Evolutionary conservation across 2,113 vertebrate species (phyloP).

Genomic region (Colius striatus): DNA sequence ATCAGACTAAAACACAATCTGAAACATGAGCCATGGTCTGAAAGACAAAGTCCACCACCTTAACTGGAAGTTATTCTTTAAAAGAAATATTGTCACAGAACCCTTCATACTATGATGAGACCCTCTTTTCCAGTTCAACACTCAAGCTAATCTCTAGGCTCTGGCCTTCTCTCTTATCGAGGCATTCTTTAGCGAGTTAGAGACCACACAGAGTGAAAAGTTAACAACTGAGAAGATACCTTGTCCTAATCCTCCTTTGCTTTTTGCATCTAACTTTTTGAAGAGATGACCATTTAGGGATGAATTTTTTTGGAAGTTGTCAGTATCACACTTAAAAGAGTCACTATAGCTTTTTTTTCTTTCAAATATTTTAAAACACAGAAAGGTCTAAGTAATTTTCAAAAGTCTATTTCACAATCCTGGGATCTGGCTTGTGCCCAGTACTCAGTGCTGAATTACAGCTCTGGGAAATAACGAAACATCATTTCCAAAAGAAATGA

Average conservation of each 20-base stretch:
- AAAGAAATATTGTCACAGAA: neutral
- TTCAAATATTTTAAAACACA: neutral
- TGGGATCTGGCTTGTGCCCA: neutral
- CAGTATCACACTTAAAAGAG: neutral
- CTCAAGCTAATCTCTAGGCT: neutral
- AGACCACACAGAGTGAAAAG: neutral
- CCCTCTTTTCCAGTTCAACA: neutral
- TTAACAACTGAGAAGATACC: neutral
- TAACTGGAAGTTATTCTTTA: neutral
- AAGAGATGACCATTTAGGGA: neutral
- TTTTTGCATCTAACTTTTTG: neutral
- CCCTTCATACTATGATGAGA: neutral
- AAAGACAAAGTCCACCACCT: neutral
- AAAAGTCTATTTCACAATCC: neutral
- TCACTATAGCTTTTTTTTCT: neutral
- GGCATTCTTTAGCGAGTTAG: neutral
- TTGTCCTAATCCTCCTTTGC: neutral
- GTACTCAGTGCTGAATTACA: neutral
- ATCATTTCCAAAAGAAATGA: neutral
- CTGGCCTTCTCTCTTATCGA: neutral
- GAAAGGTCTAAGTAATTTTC: neutral
- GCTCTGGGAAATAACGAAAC: slow-evolving; percentile 9
- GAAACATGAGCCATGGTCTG: rapidly evolving
- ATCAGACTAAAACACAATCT: neutral
- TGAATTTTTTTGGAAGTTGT: neutral